phyloP scores from a whole-genome alignment of 2,888 invertebrate genomes.

The Ernsta delagoae region DNA sequence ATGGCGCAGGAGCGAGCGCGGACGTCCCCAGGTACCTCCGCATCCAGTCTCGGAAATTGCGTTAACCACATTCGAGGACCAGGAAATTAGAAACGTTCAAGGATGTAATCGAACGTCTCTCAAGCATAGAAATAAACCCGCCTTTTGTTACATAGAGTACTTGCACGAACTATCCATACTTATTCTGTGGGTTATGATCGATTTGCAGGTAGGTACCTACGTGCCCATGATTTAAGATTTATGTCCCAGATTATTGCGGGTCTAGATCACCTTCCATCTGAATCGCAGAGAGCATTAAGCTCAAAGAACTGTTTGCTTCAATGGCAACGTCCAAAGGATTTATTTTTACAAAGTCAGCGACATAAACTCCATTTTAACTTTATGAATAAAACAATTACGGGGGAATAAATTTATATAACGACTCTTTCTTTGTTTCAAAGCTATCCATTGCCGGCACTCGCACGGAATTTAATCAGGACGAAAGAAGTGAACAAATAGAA shows the following conservation, averaged over 20 bases:
- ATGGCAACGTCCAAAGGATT: not conserved
- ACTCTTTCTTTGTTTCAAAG: slow-evolving; percentile 13
- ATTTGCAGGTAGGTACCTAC: not conserved
- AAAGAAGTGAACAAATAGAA: slow-evolving; percentile 29
- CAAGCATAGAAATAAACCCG: slow-evolving; percentile 68
- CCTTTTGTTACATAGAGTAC: slow-evolving; percentile 55
- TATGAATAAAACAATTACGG: slow-evolving; percentile 23
- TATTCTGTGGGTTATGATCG: slow-evolving; percentile 19
- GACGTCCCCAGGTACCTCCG: slow-evolving; percentile 66
- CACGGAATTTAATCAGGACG: slow-evolving; percentile 28
- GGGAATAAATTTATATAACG: slow-evolving; percentile 19
- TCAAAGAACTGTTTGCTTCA: not conserved
- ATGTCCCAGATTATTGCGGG: not conserved
- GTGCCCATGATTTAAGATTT: not conserved
- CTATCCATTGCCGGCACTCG: slow-evolving; percentile 26
- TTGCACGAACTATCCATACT: slow-evolving; percentile 37
- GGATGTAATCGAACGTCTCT: slow-evolving; percentile 81
- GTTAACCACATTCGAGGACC: slow-evolving; percentile 81
- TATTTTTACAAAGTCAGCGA: slow-evolving; percentile 6
- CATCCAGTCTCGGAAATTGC: slow-evolving; percentile 80
- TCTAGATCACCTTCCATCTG: not conserved
- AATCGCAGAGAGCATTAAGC: not conserved
- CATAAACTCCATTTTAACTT: slow-evolving; percentile 8
- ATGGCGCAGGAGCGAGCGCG: slow-evolving; percentile 61
- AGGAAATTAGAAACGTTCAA: slow-evolving; percentile 84